These are phyloP conservation scores for Haliaeetus leucogaster DNA, from an alignment of 2,113 vertebrate genomes.

Conservation along the genomic window DNA sequence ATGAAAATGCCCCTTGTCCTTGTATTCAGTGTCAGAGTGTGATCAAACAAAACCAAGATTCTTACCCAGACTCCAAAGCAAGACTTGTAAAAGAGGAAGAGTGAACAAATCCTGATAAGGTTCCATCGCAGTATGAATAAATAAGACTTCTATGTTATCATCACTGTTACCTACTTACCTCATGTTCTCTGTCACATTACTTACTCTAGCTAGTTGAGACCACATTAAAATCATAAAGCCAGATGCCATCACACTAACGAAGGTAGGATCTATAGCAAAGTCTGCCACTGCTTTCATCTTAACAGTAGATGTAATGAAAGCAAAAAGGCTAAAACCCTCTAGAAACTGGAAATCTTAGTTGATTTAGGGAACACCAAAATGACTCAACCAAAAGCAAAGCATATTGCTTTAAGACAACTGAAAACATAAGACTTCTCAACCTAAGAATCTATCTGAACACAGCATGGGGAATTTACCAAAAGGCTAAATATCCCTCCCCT, in stretches of 20 bases:
- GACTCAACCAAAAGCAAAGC: not conserved
- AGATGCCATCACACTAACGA: not conserved
- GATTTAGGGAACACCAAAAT: not conserved
- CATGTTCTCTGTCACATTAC: not conserved
- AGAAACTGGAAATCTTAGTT: not conserved
- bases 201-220: not conserved
- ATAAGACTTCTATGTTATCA: not conserved
- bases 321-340: not conserved
- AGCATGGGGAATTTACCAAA: not conserved
- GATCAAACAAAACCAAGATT: not conserved
- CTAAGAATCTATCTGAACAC: not conserved
- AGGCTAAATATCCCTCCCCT: not conserved
- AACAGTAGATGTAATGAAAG: not conserved
- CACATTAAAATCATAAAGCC: not conserved
- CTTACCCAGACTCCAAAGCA: not conserved
- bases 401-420: not conserved
- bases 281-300: not conserved
- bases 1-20: not conserved
- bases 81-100: not conserved
- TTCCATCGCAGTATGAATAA: not conserved
- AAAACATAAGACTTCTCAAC: not conserved
- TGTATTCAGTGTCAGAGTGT: not conserved
- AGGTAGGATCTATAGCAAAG: not conserved
- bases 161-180: not conserved
- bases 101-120: not conserved